Base-by-base conservation (phyloP, 1,140 invertebrate species). In the Neelides sp. region DNA sequence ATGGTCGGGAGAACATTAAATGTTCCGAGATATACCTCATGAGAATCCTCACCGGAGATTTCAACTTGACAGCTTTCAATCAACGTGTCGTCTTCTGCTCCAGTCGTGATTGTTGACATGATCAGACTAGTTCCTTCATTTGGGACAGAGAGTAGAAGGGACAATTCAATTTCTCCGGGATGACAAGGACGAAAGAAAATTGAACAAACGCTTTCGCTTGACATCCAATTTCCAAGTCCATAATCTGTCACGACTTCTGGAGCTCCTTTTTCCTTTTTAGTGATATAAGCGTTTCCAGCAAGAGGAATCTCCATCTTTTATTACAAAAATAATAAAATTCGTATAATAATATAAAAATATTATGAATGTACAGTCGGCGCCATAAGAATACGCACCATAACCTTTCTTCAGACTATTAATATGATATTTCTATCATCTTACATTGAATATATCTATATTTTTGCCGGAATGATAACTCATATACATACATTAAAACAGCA, bases 251-350 rank as follows among this genome's bases (percentile, higher is more conserved):
- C 45, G 3, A 46, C 27, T 34, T 57, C 50, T 0, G n/a, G 26
- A 10, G n/a, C 13, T 4, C 7, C 3, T 20, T 17, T 43, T 24
- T n/a, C 24, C 22, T 23, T n/a, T 8, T 30, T 22, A 2, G 50
- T 48, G 8, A 57, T 40, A 27, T 53, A 57, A 5, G 40, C 43
- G 22, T 57, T 57, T 19, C 50, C 55, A 8, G 41, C 36, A 15
- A 53, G 28, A 3, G 50, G 47, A n/a, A 57, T 48, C 8, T 30
- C 40, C 45, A n/a, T n/a, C n/a, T n/a, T n/a, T n/a, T n/a, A n/a
- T n/a, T n/a, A n/a, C n/a, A n/a, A n/a, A n/a, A n/a, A n/a, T n/a
- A n/a, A n/a, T n/a, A n/a, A n/a, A n/a, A n/a, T n/a, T n/a, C n/a
- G n/a, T n/a, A n/a, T n/a, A n/a, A n/a, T n/a, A n/a, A n/a, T n/a